Evolutionary conservation across 2,888 invertebrate species (phyloP), one percentile per base, ranked within the genome.

Genomic region (Epinotia demarniana): DNA sequence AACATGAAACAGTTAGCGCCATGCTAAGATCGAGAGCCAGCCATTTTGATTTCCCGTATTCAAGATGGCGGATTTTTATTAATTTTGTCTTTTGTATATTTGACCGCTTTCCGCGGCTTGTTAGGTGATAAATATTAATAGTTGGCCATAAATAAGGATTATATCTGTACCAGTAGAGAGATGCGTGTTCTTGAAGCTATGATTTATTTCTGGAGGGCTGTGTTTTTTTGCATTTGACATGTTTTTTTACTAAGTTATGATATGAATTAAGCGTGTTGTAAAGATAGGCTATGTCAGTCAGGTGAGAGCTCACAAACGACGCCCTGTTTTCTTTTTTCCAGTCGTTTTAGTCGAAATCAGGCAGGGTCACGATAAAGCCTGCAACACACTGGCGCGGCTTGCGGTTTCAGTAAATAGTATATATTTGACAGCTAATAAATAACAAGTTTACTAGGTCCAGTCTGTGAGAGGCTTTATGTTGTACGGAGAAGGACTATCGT

Each of bases 1-100:
- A 81, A 90, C 89, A 90, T 90, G 90, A 90, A 90, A 89, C 88
- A 82, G 90, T 89, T 89, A 90, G 89, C 90, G 91, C 89, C 88
- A 84, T 81, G 80, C 58, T 77, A 70, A 86, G 91, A 39, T 91
- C 85, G 90, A 90, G 87, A 84, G 85, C 80, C 81, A 80, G 80
- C 82, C 79, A 76, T 79, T 79, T 80, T 78, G 79, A 76, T 76
- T 75, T 89, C 88, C 89, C 89, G 87, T 87, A 85, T 77, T 83
- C 79, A 64, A 81, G 77, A 80, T 78, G 68, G 66, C 46, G 23
- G 61, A n/a, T 73, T 39, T 19, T 43, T 61, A 75, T 71, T 71
- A 61, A 71, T 69, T 63, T 57, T 62, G 61, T n/a, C 61, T 75
- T 67, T 72, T 61, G 72, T 72, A 66, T 67, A 67, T 72, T 62